phyloP scores from a whole-genome alignment of 2,888 invertebrate genomes.

The Noctua fimbriata region DNA sequence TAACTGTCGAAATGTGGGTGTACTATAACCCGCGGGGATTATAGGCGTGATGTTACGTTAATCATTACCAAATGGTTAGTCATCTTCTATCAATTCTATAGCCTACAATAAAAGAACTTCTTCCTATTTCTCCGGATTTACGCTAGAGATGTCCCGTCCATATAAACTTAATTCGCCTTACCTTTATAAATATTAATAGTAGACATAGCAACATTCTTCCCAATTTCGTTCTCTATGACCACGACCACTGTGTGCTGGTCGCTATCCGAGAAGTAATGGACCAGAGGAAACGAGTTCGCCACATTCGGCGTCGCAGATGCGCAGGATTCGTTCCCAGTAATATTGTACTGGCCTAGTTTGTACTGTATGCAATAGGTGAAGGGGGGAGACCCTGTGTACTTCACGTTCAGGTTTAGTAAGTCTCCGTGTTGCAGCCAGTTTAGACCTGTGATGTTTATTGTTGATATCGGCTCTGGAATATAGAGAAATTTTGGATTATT shows the following conservation, averaged over 20 bases:
- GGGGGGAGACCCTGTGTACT: constrained; percentile 94
- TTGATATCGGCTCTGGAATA: constrained; percentile 92
- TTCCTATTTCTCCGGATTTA: background rate
- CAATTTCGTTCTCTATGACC: constrained; percentile 94
- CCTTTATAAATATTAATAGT: constrained; percentile 96
- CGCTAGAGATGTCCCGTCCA: background rate
- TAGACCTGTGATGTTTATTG: constrained; percentile 93
- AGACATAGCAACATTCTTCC: constrained; percentile 92
- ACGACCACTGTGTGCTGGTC: constrained; percentile 94
- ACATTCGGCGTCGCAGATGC: constrained; percentile 75
- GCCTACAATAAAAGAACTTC: background rate
- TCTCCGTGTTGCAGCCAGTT: constrained; percentile 96
- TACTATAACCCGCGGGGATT: no score
- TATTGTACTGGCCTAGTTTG: constrained; percentile 92
- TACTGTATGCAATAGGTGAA: constrained; percentile 93
- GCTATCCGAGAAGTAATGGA: constrained; percentile 93
- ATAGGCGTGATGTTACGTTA: no score
- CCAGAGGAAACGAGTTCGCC: constrained; percentile 91
- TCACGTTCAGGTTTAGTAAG: constrained; percentile 92
- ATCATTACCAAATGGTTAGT: background rate
- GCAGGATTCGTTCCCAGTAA: constrained; percentile 95
- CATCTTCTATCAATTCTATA: background rate
- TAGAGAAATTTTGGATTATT: constrained; percentile 1
- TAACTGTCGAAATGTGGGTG: no score
- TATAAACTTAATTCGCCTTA: constrained; percentile 74